Evolutionary conservation across 1,140 invertebrate genomes (phyloP), one percentile per base, ranked within the genome.

Genomic region (Helicorthomorpha holstii): DNA sequence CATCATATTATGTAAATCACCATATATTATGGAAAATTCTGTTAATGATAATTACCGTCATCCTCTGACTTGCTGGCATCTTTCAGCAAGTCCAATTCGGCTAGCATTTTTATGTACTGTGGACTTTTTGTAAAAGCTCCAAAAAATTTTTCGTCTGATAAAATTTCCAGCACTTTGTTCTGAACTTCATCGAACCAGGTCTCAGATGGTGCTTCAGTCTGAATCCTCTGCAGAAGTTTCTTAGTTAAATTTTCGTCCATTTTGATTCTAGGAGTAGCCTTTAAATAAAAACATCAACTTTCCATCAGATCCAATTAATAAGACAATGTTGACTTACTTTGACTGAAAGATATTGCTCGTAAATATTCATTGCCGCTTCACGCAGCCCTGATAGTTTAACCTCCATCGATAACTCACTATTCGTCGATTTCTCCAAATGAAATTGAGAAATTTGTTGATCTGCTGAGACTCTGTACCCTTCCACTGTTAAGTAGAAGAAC

Each of bases 141-240:
- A 51, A 84, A 70, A 63, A 78, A 85, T 52, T 75, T 73, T 41
- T 81, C 78, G 34, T 80, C 75, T 52, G 63, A 74, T 66, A 50
- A 65, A 71, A 54, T 44, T 60, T 56, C 19, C 60, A 57, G 2
- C 58, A 48, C 25, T 60, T 69, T 69, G 19, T 64, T 58, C 66
- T 90, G 81, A 12, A 88, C 74, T 51, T 87, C 81, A 66, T 93
- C 88, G 69, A 95, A 94, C 76, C 86, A 87, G 2, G 68, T 69
- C 56, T 86, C 80, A 44, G 75, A 72, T 12, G 80, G 63, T 50
- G 63, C 59, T 57, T 74, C 68, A 54, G 73, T 78, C 58, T 76
- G 76, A 52, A 86, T 77, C 58, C 77, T 75, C 50, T 71, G 69
- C 22, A 81, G 59, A 29, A 87, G 69, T 59, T 69, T 73, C 52